Conservation (phyloP, 1,140 invertebrate genomes). For the Lamellibrachia luymesi region DNA sequence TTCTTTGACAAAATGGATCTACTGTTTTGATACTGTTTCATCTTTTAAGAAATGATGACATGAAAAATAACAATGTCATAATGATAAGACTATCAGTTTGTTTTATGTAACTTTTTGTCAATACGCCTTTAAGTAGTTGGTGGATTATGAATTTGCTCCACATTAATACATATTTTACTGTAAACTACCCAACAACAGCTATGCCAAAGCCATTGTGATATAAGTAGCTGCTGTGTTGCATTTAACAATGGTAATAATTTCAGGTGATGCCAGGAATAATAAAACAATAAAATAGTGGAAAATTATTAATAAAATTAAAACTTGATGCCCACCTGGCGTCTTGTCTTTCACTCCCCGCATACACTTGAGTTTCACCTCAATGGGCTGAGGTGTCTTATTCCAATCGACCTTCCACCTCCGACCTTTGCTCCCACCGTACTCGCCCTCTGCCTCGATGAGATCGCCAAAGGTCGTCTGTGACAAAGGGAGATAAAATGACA, state of each 20-base stretch:
- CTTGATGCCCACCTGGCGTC: conserved; percentile 41
- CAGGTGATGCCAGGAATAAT: too few species aligned
- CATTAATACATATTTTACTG: too few species aligned
- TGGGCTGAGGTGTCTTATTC: conserved; percentile 50
- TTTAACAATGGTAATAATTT: too few species aligned
- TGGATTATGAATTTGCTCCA: too few species aligned
- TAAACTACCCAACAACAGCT: too few species aligned
- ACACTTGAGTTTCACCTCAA: conserved; percentile 51
- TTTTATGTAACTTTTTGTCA: background rate
- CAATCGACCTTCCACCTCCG: conserved; percentile 54
- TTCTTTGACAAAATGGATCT: too few species aligned
- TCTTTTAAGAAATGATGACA: too few species aligned
- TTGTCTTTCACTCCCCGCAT: conserved; percentile 52
- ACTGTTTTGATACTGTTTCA: too few species aligned
- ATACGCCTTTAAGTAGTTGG: too few species aligned
- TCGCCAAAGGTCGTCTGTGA: conserved; percentile 51
- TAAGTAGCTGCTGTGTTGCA: too few species aligned
- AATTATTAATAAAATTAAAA: background rate
- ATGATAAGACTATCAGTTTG: background rate
- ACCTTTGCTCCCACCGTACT: conserved; percentile 48
- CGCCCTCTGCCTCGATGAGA: conserved; percentile 46
- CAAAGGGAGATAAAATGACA: background rate
- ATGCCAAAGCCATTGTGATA: too few species aligned
- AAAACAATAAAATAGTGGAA: too few species aligned
- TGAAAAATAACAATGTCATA: background rate